Base-by-base conservation (phyloP, 2,113 vertebrate genomes). In the Amphiprion ocellaris region DNA sequence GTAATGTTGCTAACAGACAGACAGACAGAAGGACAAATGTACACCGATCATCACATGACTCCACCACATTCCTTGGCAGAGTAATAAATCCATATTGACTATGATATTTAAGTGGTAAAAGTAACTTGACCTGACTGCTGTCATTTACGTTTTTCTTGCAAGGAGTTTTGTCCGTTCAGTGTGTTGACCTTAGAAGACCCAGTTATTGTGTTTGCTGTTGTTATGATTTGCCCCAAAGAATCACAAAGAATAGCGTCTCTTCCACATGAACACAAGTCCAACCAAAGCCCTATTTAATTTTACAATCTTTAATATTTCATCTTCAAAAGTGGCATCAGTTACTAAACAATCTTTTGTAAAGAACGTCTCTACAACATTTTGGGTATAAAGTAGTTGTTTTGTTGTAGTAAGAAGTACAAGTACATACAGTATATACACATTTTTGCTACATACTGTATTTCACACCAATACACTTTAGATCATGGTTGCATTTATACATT, bases 301-400 rank as follows among this genome's bases (percentile, higher is more conserved):
- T 55, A 61, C 60, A 80, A 47, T 83, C 61, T 88, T 93, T 87
- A 86, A 86, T 90, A 71, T 65, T 85, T 80, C 74, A 83, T 84
- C 63, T 53, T 81, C 41, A 86, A 84, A 87, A 87, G 60, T 72
- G 37, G 61, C 65, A 81, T 81, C 14, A 46, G 24, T 81, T 59
- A 59, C 71, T 77, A 77, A 89, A 91, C 72, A 87, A 74, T 82
- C 58, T n/a, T 74, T 67, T 79, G 62, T 41, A 75, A 83, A 86
- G 37, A 80, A 85, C 58, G 82, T 49, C 1, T 82, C 37, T 60
- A 64, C 52, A 85, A 73, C 59, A 76, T 70, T 67, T 76, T 39
- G 71, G 72, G 63, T 88, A 87, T 72, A 83, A 87, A 91, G 76
- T 3, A 46, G 37, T 61, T 47, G 19, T 62, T 67, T 64, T 68